Base-by-base conservation (phyloP, 2,888 invertebrate species). In the Idaea straminata region DNA sequence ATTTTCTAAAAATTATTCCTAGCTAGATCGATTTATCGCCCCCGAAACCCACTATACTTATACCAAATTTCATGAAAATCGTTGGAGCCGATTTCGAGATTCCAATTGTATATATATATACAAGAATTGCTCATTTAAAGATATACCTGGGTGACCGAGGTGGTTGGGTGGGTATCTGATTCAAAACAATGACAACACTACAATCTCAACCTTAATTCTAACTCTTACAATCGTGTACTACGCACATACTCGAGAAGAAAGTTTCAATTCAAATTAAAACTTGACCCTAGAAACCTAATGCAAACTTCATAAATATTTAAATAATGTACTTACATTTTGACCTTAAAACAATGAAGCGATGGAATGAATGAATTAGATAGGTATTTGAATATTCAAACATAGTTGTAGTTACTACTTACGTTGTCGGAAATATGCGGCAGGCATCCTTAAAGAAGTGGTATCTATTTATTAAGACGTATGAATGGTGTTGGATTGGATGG, bases 381-480 rank as follows among this genome's bases (percentile, higher is more conserved):
- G 61, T 64, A 59, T 62, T 66, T 70, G 68, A 61, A 67, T 69
- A 70, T 72, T 67, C 64, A 66, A 66, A 62, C 47, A 47, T 47
- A 13, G 47, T 47, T 13, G 47, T 13, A 47, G 47, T 47, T 47
- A 47, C 47, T 25, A 25, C 25, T 25, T 25, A 25, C 25, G 2
- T 47, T 47, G 47, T 47, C 47, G 47, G 47, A 47, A 47, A 47
- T 47, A 47, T 47, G 47, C 47, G 47, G 10, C 10, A 47, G 47
- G 47, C 47, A 47, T 47, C 13, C 47, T 25, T 25, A 47, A 47
- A 47, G 47, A 47, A 47, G 7, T 13, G 2, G 10, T 25, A 25
- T 3, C 25, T 25, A 7, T 7, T 47, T 47, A 47, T 47, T 47
- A 47, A 13, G 47, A 47, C 47, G 7, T 10, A 47, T 47, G 47